Percentiles rank a stretch among this genome's conserved stretches.
Evolutionary conservation across 2,113 vertebrate genomes (phyloP).

Genomic region (Alexandromys fortis): DNA sequence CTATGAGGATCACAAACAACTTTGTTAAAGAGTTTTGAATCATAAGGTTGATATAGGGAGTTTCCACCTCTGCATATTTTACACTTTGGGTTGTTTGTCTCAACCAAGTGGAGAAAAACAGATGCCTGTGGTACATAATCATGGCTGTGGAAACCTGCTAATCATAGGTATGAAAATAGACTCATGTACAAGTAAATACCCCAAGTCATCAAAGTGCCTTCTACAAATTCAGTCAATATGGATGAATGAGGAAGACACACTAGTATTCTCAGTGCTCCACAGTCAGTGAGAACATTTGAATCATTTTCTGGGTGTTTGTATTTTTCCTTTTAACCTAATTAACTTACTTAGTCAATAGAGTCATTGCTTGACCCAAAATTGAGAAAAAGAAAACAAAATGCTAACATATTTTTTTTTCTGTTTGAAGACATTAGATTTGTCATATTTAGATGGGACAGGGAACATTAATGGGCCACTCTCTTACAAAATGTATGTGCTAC

Average conservation of each 20-base stretch:
- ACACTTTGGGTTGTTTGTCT: neutral
- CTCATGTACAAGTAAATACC: constrained; percentile 40
- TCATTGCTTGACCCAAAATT: constrained; percentile 2
- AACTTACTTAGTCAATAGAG: neutral
- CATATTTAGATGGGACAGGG: neutral
- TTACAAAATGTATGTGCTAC: neutral
- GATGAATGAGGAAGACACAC: constrained; percentile 10
- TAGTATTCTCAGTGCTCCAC: neutral
- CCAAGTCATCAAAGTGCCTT: neutral
- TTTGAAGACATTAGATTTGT: neutral
- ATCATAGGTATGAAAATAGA: constrained; percentile 35
- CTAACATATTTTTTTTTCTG: neutral
- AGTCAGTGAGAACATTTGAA: neutral
- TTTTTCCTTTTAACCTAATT: neutral
- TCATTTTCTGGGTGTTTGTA: neutral
- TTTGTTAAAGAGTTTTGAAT: constrained; percentile 55
- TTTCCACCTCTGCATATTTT: constrained; percentile 27
- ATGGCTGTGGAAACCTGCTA: neutral
- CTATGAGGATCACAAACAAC: neutral
- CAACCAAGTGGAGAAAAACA: neutral
- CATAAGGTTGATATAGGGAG: neutral
- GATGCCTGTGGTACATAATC: neutral
- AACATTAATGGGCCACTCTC: neutral
- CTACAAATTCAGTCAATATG: neutral
- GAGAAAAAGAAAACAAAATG: neutral